A percentile compares a stretch with the other conserved stretches of the same genome.
phyloP scores from a whole-genome alignment of 1,140 invertebrate genomes.

The Drosophila subpulchrella region DNA sequence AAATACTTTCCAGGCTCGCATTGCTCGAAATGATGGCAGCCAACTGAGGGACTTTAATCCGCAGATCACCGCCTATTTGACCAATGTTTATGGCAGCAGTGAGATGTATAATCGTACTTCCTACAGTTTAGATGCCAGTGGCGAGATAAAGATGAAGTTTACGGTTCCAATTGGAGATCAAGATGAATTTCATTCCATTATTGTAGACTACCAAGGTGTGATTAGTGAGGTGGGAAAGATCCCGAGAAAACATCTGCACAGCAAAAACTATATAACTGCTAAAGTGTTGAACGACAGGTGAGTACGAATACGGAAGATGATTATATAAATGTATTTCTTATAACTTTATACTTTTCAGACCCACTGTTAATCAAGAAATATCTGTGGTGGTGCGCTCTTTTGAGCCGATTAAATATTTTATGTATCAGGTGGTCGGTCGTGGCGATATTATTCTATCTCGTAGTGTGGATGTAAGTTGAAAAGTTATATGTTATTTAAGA shows the following conservation, averaged over 20 bases:
- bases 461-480: conserved; percentile 86
- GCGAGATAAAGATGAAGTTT: conserved; percentile 90
- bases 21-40: conserved; percentile 89
- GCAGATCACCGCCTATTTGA: conserved; percentile 87
- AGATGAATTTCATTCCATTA: conserved; percentile 84
- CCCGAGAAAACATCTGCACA: conserved; percentile 89
- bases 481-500: neutral
- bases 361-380: conserved; percentile 91
- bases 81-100: conserved; percentile 88
- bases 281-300: conserved; percentile 88
- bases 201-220: conserved; percentile 87
- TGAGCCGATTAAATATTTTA: conserved; percentile 90
- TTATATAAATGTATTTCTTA: neutral
- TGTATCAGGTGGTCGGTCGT: conserved; percentile 93
- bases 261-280: conserved; percentile 91
- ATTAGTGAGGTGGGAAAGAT: conserved; percentile 90
- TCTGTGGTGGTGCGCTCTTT: conserved; percentile 93
- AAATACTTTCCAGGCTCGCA: conserved; percentile 44
- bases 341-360: conserved; percentile 69
- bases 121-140: conserved; percentile 88
- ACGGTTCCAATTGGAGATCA: conserved; percentile 87
- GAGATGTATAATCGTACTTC: conserved; percentile 87
- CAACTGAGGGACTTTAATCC: conserved; percentile 88
- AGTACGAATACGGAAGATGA: conserved; percentile 2
- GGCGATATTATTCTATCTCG: conserved; percentile 92